These are phyloP conservation scores for Proterorhinus semilunaris DNA, from an alignment of 2,113 vertebrate genomes.

Conservation along the genomic window DNA sequence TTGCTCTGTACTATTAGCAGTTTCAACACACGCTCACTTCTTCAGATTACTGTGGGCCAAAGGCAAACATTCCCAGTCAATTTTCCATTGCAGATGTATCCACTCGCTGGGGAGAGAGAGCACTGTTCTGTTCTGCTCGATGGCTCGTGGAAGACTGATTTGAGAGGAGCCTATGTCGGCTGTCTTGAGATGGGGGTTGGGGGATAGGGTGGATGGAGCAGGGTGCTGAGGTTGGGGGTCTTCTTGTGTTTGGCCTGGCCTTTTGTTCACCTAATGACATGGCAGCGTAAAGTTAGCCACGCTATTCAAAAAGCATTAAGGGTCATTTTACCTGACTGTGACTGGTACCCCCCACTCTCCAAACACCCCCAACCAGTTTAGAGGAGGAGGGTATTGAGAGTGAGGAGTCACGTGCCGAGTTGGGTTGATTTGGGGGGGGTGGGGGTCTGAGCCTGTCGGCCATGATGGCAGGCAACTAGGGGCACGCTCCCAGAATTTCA, in stretches of 20 bases:
- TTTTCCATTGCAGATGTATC: slow-evolving; percentile 52
- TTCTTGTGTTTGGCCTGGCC: slow-evolving; percentile 50
- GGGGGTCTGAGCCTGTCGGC: too few species aligned
- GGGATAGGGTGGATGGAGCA: slow-evolving; percentile 15
- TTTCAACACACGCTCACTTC: slow-evolving; percentile 43
- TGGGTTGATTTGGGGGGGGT: too few species aligned
- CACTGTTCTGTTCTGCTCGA: slow-evolving; percentile 42
- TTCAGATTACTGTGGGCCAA: slow-evolving; percentile 47
- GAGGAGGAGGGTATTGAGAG: slow-evolving; percentile 46
- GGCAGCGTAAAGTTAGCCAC: slow-evolving; percentile 59
- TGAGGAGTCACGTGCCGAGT: too few species aligned
- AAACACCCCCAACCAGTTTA: slow-evolving; percentile 15
- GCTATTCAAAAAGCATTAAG: slow-evolving; percentile 64
- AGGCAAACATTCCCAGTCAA: slow-evolving; percentile 44
- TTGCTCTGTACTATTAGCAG: slow-evolving; percentile 43
- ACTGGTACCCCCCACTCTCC: slow-evolving; percentile 24
- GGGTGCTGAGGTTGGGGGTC: slow-evolving; percentile 36
- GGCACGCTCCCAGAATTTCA: too few species aligned
- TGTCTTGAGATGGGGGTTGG: slow-evolving; percentile 9
- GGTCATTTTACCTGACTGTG: slow-evolving; percentile 67
- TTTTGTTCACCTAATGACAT: slow-evolving; percentile 68
- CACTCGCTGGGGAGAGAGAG: slow-evolving; percentile 21
- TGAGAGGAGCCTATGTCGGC: slow-evolving; percentile 34
- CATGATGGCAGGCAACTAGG: too few species aligned
- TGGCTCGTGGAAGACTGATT: slow-evolving; percentile 29